A percentile compares a stretch with the other conserved stretches of the same genome.
Conservation (phyloP, 1,140 invertebrate species). For the Macrosteles quadrilineatus region DNA sequence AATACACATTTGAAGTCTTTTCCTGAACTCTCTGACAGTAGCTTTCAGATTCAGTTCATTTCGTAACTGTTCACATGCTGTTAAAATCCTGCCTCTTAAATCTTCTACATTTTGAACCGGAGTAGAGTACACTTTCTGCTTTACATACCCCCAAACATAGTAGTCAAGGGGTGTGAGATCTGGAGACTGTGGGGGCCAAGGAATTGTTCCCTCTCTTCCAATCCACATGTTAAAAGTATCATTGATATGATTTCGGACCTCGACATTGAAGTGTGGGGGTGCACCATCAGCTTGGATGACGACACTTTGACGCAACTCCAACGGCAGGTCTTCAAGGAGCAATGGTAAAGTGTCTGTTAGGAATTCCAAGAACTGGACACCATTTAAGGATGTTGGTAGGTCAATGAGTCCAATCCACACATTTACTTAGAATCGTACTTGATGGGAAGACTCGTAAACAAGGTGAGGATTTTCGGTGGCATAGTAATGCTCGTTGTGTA, state of each 20-base stretch:
- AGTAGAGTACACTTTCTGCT: slow-evolving; percentile 43
- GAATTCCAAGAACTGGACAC: slow-evolving; percentile 1
- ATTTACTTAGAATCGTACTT: slow-evolving; percentile 1
- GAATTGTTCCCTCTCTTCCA: slow-evolving; percentile 17
- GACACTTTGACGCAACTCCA: background rate
- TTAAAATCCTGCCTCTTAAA: background rate
- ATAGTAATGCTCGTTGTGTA: slow-evolving; percentile 4
- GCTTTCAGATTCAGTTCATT: slow-evolving; percentile 2
- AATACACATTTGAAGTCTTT: background rate
- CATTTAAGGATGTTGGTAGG: slow-evolving; percentile 4
- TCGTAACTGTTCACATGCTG: background rate
- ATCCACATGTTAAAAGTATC: slow-evolving; percentile 12
- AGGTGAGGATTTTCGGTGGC: background rate
- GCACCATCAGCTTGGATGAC: background rate
- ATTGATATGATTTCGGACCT: background rate
- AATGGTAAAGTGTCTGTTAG: background rate
- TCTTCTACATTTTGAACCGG: slow-evolving; percentile 19
- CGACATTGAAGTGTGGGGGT: background rate
- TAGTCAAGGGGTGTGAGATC: slow-evolving; percentile 51
- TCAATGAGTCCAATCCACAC: slow-evolving; percentile 12
- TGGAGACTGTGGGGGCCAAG: slow-evolving; percentile 43
- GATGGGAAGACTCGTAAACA: background rate
- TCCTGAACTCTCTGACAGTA: background rate
- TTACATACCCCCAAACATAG: slow-evolving; percentile 50
- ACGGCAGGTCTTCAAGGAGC: slow-evolving; percentile 10